Evolutionary conservation across 2,888 invertebrate species (phyloP).

Genomic region (Enchytraeus crypticus): DNA sequence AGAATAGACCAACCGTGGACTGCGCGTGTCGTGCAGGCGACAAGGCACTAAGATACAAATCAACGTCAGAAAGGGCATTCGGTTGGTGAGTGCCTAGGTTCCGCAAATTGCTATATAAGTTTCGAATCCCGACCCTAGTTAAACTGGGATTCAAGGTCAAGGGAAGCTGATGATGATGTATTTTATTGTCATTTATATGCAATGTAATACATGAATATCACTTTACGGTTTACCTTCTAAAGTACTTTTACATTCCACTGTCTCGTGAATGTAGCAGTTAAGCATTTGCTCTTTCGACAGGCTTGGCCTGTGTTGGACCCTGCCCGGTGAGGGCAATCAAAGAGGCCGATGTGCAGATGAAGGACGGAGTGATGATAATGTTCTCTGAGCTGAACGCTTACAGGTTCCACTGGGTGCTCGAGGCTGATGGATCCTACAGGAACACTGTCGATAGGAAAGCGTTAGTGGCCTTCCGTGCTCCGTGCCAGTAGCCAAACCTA

Average conservation of each 20-base stretch:
- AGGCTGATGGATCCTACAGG: constrained; percentile 25
- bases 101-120: no score
- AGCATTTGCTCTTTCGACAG: constrained; percentile 27
- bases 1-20: no score
- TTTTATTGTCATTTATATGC: no score
- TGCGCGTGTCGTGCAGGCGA: no score
- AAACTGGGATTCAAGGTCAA: no score
- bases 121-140: no score
- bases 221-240: background rate
- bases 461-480: no score
- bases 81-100: no score
- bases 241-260: background rate
- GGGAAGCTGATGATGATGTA: no score
- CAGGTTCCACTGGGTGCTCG: constrained; percentile 66
- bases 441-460: constrained; percentile 14
- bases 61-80: no score
- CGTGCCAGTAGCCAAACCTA: no score
- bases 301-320: constrained; percentile 74
- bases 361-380: constrained; percentile 75
- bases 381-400: constrained; percentile 92
- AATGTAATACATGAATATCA: background rate
- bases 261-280: background rate
- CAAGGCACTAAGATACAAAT: no score
- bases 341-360: constrained; percentile 63
- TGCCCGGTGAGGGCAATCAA: constrained; percentile 74